phyloP scores from a whole-genome alignment of 2,888 invertebrate species.

The Ptychoptera contaminata region DNA sequence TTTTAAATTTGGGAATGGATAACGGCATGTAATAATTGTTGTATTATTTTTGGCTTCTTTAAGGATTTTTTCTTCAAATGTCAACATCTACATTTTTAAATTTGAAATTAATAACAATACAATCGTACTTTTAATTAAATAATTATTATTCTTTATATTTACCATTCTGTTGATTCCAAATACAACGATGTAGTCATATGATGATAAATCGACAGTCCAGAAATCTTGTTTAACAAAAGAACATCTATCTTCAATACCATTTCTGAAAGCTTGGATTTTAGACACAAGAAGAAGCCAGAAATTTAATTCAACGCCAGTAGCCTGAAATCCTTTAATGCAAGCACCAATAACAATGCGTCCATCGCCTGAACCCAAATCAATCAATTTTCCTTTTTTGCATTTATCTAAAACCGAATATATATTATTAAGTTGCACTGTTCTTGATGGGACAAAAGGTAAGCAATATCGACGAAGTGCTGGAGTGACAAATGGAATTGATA shows the following conservation, averaged over 20 bases:
- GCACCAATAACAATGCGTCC: constrained; percentile 76
- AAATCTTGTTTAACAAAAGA: constrained; percentile 56
- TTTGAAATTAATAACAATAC: too few species aligned
- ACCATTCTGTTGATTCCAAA: constrained; percentile 94
- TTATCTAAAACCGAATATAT: constrained; percentile 48
- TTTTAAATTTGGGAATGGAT: constrained; percentile 63
- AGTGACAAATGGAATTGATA: constrained; percentile 70
- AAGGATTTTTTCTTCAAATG: constrained; percentile 60
- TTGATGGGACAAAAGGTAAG: constrained; percentile 88
- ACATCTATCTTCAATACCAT: constrained; percentile 37
- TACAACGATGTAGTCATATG: constrained; percentile 74
- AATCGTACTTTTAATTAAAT: too few species aligned
- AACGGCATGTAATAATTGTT: constrained; percentile 72
- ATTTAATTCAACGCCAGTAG: constrained; percentile 85
- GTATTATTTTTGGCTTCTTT: constrained; percentile 48
- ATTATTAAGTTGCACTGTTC: constrained; percentile 67
- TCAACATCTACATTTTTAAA: constrained; percentile 58
- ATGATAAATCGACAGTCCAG: constrained; percentile 61
- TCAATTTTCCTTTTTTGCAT: constrained; percentile 33
- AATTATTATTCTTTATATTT: too few species aligned
- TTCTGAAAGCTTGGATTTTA: constrained; percentile 39
- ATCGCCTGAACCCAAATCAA: constrained; percentile 97
- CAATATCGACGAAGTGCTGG: constrained; percentile 83
- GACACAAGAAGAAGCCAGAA: constrained; percentile 79
- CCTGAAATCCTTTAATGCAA: constrained; percentile 35